Evolutionary conservation across 2,113 vertebrate species (phyloP), one percentile per base, ranked within the genome.

Genomic region (Puntigrus tetrazona): DNA sequence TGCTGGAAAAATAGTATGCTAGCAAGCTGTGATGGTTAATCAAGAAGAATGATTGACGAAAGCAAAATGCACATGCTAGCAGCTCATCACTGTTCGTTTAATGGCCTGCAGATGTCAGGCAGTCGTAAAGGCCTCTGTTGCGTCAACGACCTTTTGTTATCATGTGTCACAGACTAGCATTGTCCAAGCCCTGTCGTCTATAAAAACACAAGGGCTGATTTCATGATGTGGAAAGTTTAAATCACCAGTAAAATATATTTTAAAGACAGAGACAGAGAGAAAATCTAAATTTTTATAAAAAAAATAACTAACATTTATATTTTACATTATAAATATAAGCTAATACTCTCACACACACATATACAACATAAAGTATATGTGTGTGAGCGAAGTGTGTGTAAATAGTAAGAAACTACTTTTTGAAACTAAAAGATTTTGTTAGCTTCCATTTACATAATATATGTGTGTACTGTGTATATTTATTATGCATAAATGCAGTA

Each of bases 81-180:
- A 78, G 61, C 59, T 25, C 13, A 63, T 63, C 59, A 25, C 3
- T 36, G 88, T 87, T 70, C 25, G 78, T 74, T 34, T 47, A 11
- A 87, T 70, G 65, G 50, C 75, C 79, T 63, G 82, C 80, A 90
- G 87, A 87, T 90, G 89, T 86, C 80, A 34, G 45, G 85, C 74
- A 75, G 41, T 63, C 74, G 82, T 86, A 73, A 75, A 38, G 43
- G 4, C 34, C 16, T 59, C 29, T 73, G 38, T n/a, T 65, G 61
- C 57, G 14, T 76, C 59, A 59, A 80, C 41, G 1, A 27, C 79
- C 36, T 82, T 45, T 67, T 81, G 78, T 83, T 34, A 52, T 86
- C 73, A 75, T 4, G 75, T 83, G 50, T 70, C 86, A 86, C 41
- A 57, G 73, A 75, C 34, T 55, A 55, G 55, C 76, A 82, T 83